A percentile compares a stretch with the other conserved stretches of the same genome.
Evolutionary conservation across 2,797 vertebrate species (phyloP).

Genomic region (Lepilemur septentrionalis): DNA sequence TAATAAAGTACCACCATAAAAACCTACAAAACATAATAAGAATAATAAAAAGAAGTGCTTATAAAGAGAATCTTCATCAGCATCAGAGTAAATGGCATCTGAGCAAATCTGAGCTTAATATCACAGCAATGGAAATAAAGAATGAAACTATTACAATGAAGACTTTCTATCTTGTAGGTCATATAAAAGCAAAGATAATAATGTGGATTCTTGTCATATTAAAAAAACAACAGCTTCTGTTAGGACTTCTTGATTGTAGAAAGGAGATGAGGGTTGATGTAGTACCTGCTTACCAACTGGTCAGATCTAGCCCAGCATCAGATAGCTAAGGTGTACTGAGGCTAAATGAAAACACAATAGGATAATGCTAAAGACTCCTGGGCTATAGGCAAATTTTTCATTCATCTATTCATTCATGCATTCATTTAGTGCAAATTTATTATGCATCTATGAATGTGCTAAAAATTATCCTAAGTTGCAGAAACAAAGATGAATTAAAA

Average conservation of each 20-base stretch:
- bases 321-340: background rate
- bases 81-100: slow-evolving; percentile 77
- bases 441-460: background rate
- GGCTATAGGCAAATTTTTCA: background rate
- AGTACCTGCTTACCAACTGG: background rate
- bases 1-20: slow-evolving; percentile 67
- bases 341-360: background rate
- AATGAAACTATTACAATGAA: slow-evolving; percentile 31
- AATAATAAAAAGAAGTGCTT: slow-evolving; percentile 47
- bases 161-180: slow-evolving; percentile 43
- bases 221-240: background rate
- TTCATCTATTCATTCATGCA: background rate
- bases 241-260: background rate
- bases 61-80: slow-evolving; percentile 74
- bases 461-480: background rate
- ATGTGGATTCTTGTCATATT: background rate
- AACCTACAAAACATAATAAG: slow-evolving; percentile 57
- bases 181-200: background rate
- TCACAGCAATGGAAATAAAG: slow-evolving; percentile 38
- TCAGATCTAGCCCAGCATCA: background rate
- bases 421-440: slow-evolving; percentile 2
- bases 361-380: background rate
- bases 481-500: background rate
- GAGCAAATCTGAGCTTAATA: slow-evolving; percentile 76
- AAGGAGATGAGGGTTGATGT: background rate